phyloP scores from a whole-genome alignment of 2,888 invertebrate genomes.

The Scrobipalpa costella region DNA sequence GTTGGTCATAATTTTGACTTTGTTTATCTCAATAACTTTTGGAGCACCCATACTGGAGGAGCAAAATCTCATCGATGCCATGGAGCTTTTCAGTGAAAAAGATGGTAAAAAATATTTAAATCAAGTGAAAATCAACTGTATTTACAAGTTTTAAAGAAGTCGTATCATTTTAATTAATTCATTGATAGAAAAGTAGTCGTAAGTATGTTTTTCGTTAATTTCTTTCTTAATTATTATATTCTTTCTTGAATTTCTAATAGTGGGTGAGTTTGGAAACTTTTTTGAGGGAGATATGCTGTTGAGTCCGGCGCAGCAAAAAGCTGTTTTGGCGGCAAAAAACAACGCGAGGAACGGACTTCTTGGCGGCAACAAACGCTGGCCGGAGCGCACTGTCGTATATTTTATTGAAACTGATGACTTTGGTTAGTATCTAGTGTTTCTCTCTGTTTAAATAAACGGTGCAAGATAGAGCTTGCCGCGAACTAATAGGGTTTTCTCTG shows the following conservation, averaged over 20 bases:
- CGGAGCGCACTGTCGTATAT: constrained; percentile 68
- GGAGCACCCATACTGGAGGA: constrained; percentile 46
- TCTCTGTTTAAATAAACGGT: too few species aligned
- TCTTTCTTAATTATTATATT: background rate
- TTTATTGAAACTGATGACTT: constrained; percentile 66
- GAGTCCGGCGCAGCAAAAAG: constrained; percentile 51
- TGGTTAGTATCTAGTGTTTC: constrained; percentile 69
- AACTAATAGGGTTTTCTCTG: too few species aligned
- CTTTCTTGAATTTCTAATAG: constrained; percentile 10
- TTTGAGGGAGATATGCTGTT: constrained; percentile 78
- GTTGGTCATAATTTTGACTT: constrained; percentile 23
- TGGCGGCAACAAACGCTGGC: constrained; percentile 69
- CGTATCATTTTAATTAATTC: too few species aligned
- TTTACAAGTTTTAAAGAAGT: too few species aligned
- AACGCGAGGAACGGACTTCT: constrained; percentile 66
- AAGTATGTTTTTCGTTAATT: background rate
- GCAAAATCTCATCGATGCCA: constrained; percentile 29
- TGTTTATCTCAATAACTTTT: constrained; percentile 36
- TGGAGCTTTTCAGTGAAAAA: background rate
- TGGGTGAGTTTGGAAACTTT: constrained; percentile 62
- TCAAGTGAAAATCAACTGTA: too few species aligned
- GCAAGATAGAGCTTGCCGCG: too few species aligned
- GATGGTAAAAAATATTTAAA: background rate
- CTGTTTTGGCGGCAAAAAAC: constrained; percentile 46
- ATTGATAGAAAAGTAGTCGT: too few species aligned